Base-by-base conservation (phyloP, 2,797 vertebrate genomes). In the Aphelocoma californica region DNA sequence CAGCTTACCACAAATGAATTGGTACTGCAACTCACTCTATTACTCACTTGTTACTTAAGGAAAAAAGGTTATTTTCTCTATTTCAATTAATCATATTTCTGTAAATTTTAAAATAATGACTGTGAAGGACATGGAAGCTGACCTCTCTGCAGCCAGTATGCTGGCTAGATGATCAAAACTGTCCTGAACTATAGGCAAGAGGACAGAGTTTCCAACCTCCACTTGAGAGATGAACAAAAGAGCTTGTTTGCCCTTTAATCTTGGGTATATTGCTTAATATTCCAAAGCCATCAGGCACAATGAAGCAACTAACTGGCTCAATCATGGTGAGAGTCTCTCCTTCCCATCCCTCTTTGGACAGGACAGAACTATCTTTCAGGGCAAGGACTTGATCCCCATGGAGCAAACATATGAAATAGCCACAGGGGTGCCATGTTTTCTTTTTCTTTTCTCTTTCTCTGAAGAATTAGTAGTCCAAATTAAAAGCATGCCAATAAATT, bases 401-500 rank as follows among this genome's bases (percentile, higher is more conserved):
- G 73, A 90, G 51, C 51, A 88, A 92, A 88, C 72, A 54, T 58
- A 73, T 31, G 62, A 94, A 95, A 90, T 17, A 92, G 82, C 81
- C 79, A 92, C 69, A 72, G 65, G 60, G 89, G 57, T 94, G 56
- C 65, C 64, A 69, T 73, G 58, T 93, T 87, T 91, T 91, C 82
- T 91, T 90, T 91, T 86, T 69, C 58, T 93, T 94, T 91, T 91
- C 62, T 88, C 64, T 74, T 47, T 88, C 60, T 90, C 61, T 83
- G 71, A 92, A 91, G 82, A 86, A 79, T 72, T 69, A 91, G 56
- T 89, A 81, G 92, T 69, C 20, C 66, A 75, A 95, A 93, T 51
- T 87, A 93, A 95, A 93, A 92, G 56, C 78, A 91, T 51, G 64
- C 40, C 81, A 95, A 82, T 90, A 77, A 95, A 96, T 95, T 87